Base-by-base conservation (phyloP, 2,888 invertebrate genomes). In the Andrena marginata region DNA sequence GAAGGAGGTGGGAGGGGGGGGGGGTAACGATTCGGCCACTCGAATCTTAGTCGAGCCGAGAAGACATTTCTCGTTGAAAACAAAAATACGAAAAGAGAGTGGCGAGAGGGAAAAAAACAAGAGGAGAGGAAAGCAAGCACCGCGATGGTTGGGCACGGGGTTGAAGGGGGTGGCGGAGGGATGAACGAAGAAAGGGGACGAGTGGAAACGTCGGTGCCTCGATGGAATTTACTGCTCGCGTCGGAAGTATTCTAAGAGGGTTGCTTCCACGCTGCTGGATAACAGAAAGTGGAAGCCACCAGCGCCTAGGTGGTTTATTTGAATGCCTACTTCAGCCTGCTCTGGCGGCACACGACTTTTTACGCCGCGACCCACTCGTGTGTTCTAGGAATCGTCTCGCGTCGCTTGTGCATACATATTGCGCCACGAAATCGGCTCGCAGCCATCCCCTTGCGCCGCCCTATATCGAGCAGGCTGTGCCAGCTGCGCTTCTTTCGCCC, bases 241-340 rank as follows among this genome's bases (percentile, higher is more conserved):
- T 89, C 90, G 91, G 90, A 91, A 92, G 91, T 91, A 91, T 92
- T 93, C 91, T 87, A 88, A 90, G 91, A 93, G 90, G 91, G 90
- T 90, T 90, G 90, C 92, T 92, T 92, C 92, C 90, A 90, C 88
- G 87, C 89, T 89, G 90, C 85, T 90, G 91, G 89, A 91, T 92
- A 89, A 86, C 87, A 85, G 89, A 90, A 90, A 89, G 88, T 90
- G 89, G 90, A 91, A 91, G 87, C 89, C 56, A 56, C 56, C 84
- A 86, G 84, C 88, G 89, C 90, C 89, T 90, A 88, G 87, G 86
- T 89, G 89, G 91, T 93, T 92, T 92, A 92, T 92, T 91, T 90
- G 90, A 92, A 92, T 92, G 91, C 91, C 91, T 92, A 89, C 89
- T 92, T 90, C 88, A 89, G 85, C 83, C 85, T 86, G 76, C 82